phyloP scores from a whole-genome alignment of 2,888 invertebrate species.

The Napeogenes inachia region DNA sequence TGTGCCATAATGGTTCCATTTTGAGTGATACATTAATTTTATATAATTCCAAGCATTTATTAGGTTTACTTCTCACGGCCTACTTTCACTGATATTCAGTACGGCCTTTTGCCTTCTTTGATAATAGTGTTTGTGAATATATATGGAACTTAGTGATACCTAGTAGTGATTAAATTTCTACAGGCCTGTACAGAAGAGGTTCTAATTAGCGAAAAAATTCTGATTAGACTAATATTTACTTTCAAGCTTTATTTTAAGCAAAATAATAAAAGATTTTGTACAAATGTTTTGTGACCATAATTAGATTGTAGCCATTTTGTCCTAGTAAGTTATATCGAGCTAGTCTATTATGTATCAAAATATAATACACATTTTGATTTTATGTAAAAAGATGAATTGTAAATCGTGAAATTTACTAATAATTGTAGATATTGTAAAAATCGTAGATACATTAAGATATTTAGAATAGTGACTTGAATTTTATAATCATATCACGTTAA shows the following conservation, averaged over 20 bases:
- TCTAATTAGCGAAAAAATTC: constrained; percentile 25
- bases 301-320: constrained; percentile 65
- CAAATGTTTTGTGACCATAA: constrained; percentile 62
- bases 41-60: constrained; percentile 45
- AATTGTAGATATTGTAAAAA: constrained; percentile 73
- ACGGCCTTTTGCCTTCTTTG: constrained; percentile 64
- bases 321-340: constrained; percentile 73
- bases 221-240: constrained; percentile 25
- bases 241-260: constrained; percentile 23
- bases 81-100: constrained; percentile 49
- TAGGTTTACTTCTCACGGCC: constrained; percentile 57
- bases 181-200: constrained; percentile 54
- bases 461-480: constrained; percentile 63
- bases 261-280: constrained; percentile 55
- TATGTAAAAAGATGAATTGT: constrained; percentile 42
- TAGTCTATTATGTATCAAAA: constrained; percentile 55
- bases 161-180: constrained; percentile 60
- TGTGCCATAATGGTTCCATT: constrained; percentile 45
- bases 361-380: constrained; percentile 36
- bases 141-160: constrained; percentile 34
- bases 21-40: constrained; percentile 28
- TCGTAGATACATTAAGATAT: constrained; percentile 50
- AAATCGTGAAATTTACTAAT: constrained; percentile 35
- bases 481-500: constrained; percentile 74
- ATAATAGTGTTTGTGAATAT: constrained; percentile 38